Percentiles rank a stretch among this genome's conserved stretches.
phyloP scores from a whole-genome alignment of 2,113 vertebrate species.

The Cheilinus undulatus region DNA sequence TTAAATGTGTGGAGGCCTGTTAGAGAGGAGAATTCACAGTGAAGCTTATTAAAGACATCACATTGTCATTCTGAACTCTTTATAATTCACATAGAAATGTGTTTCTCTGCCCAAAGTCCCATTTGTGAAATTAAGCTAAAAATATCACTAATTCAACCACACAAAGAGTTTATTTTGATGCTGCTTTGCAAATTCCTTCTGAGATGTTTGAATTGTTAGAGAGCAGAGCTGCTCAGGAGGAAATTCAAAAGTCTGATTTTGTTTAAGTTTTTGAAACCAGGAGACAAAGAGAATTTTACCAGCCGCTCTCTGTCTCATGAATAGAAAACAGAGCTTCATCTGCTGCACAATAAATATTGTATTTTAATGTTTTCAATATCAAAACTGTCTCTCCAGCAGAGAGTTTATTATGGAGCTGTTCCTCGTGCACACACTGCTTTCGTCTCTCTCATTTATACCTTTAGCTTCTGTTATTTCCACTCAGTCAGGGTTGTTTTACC shows the following conservation, averaged over 20 bases:
- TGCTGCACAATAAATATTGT: background rate
- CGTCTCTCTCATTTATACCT: background rate
- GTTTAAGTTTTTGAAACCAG: background rate
- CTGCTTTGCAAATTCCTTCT: too few species aligned
- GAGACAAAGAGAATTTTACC: background rate
- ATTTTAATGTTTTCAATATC: background rate
- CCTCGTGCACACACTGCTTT: background rate
- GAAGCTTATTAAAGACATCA: background rate
- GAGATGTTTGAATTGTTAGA: background rate
- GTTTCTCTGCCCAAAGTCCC: background rate
- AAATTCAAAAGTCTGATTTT: background rate
- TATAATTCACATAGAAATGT: background rate
- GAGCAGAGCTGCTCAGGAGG: background rate
- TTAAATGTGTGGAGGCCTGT: background rate
- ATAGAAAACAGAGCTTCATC: background rate
- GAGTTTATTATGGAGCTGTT: background rate
- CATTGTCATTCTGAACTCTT: background rate
- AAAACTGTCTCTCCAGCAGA: background rate
- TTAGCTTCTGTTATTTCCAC: background rate
- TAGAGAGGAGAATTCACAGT: background rate
- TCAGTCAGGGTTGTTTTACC: background rate
- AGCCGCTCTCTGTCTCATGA: background rate
- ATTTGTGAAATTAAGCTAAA: background rate
- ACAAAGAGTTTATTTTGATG: too few species aligned
- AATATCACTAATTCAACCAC: background rate